Evolutionary conservation across 2,113 vertebrate species (phyloP).

Genomic region (Labrus mixtus): DNA sequence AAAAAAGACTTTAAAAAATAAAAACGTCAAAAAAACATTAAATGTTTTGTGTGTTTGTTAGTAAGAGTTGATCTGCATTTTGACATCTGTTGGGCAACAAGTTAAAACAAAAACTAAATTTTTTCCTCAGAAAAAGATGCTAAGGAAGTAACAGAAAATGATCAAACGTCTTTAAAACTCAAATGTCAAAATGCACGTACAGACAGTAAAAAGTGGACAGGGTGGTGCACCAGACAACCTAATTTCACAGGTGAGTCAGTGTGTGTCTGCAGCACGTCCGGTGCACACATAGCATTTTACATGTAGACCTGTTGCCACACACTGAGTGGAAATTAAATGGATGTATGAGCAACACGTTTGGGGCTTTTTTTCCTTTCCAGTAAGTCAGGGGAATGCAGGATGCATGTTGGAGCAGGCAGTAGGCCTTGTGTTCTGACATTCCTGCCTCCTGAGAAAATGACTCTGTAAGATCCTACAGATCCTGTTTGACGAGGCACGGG

Average conservation of each 20-base stretch:
- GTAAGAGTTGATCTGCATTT: not conserved
- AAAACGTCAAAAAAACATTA: constrained; percentile 1
- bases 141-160: not conserved
- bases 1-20: constrained; percentile 34
- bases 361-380: constrained; percentile 60
- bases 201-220: constrained; percentile 8
- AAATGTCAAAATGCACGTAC: not conserved
- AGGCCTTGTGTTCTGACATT: constrained; percentile 77
- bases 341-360: constrained; percentile 43
- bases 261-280: constrained; percentile 62
- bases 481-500: constrained; percentile 82
- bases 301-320: constrained; percentile 40
- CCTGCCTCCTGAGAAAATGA: constrained; percentile 84
- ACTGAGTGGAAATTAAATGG: constrained; percentile 44
- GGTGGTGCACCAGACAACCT: constrained; percentile 60
- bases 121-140: not conserved
- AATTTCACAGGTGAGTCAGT: constrained; percentile 68
- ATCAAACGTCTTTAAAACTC: not conserved
- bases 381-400: constrained; percentile 67
- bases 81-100: too few relatives aligned
- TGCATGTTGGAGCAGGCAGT: constrained; percentile 76
- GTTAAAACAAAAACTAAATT: too few relatives aligned
- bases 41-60: constrained; percentile 1
- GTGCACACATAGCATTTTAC: constrained; percentile 19
- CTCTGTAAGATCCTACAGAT: constrained; percentile 81